Percentiles rank a stretch among this genome's conserved stretches.
Evolutionary conservation across 2,797 vertebrate species (phyloP).

Genomic region (Lepus townsendii): DNA sequence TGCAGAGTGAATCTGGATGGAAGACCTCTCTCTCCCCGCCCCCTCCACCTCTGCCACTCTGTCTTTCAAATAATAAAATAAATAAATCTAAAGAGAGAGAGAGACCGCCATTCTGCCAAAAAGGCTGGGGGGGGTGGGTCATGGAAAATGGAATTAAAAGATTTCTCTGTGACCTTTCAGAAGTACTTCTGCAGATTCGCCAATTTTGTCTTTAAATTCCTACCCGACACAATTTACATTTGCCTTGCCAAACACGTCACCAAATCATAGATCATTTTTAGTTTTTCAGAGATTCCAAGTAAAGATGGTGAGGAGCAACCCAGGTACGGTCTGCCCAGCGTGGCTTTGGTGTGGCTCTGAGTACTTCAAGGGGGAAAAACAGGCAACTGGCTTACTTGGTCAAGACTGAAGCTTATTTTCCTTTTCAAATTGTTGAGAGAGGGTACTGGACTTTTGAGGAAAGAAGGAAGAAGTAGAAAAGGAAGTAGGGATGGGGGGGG

Average conservation of each 20-base stretch:
- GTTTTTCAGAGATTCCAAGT: conserved; percentile 9
- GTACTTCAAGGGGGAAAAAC: background rate
- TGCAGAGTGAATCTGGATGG: no score
- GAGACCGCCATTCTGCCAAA: no score
- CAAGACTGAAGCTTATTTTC: conserved; percentile 5
- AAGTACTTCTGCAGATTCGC: no score
- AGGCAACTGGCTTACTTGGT: background rate
- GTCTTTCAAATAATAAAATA: no score
- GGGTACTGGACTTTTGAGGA: background rate
- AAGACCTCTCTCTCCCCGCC: no score
- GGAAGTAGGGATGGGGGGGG: background rate
- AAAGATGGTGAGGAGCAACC: background rate
- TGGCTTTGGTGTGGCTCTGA: background rate
- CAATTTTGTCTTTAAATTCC: background rate
- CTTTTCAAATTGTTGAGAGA: background rate
- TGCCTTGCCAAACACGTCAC: background rate
- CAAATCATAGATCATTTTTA: background rate
- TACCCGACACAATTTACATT: background rate
- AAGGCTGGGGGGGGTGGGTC: no score
- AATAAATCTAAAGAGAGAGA: no score
- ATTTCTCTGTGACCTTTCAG: no score
- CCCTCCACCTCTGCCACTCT: no score
- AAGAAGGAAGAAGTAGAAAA: background rate
- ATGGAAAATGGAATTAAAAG: no score
- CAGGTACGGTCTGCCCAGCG: background rate